Evolutionary conservation across 2,888 invertebrate species (phyloP).

Genomic region (Luperina nickerlii): DNA sequence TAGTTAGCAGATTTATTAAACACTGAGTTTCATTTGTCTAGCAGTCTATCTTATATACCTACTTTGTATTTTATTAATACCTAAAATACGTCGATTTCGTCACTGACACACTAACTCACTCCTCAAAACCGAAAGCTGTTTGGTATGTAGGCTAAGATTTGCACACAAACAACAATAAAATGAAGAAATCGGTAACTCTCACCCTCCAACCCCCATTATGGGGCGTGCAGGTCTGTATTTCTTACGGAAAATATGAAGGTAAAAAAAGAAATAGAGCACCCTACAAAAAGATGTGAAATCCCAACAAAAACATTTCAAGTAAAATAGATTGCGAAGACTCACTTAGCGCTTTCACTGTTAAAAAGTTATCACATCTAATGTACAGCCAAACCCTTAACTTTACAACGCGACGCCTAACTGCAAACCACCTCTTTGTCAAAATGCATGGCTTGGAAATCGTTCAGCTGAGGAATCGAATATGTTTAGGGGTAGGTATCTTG

Average conservation of each 20-base stretch:
- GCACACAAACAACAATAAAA: not conserved
- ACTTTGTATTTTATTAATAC: not conserved
- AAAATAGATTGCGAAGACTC: not conserved
- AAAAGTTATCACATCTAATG: not conserved
- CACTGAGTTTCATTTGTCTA: not conserved
- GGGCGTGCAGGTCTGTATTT: not conserved
- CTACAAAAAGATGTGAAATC: not conserved
- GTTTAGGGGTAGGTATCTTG: not conserved
- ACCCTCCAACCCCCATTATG: not conserved
- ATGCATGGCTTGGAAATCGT: not conserved
- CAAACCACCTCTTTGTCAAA: not conserved
- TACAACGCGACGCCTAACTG: not conserved
- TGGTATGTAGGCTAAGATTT: not conserved
- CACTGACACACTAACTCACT: not conserved
- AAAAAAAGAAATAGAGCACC: not conserved
- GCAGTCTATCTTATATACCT: not conserved
- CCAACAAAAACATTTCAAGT: not conserved
- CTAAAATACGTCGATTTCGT: not conserved
- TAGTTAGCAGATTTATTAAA: not conserved
- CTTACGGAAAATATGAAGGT: not conserved
- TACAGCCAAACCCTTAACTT: not conserved
- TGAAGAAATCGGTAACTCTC: not conserved
- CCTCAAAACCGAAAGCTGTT: not conserved
- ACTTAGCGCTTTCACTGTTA: not conserved
- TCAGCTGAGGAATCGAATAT: no score